Evolutionary conservation across 2,113 vertebrate genomes (phyloP), one percentile per base, ranked within the genome.

Genomic region (Thunnus maccoyii): DNA sequence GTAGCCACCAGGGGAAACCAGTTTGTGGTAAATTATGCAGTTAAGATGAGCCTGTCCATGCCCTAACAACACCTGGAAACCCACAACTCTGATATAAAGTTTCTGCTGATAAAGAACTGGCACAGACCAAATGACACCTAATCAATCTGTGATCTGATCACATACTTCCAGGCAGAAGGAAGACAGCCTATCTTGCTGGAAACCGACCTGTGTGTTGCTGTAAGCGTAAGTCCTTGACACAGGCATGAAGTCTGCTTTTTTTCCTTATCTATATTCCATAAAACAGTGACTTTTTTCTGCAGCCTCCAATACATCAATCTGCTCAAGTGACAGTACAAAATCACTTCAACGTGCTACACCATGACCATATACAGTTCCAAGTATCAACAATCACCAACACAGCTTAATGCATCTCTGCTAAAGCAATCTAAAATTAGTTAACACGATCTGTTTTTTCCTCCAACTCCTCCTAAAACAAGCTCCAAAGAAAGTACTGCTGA

Each of bases 101-200:
- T 60, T 52, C 54, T 67, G 9, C 14, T 13, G 14, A 16, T 4
- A 11, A 3, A 54, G 30, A 32, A n/a, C 2, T 25, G 15, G 3
- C 7, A 30, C 65, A 18, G 25, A 20, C 30, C 20, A 70, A 25
- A 50, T 58, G 16, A 32, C 22, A 32, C 16, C 56, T 64, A 36
- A 58, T 22, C 18, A 52, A 48, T 63, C 27, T 76, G 63, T 14
- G 46, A 66, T 71, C 30, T 25, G 17, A 44, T 57, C 27, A 64
- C 51, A 71, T 30, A 52, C 20, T 36, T 64, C 15, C 12, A 65
- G 14, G 61, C 20, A 71, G 17, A 30, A 6, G 25, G 41, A 36
- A 4, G 11, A 13, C 20, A 5, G 30, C 3, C 27, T 72, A n/a
- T 61, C 20, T 27, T 20, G 16, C 2, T 71, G 18, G 18, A 63